Percentiles rank a stretch among this genome's conserved stretches.
Conservation (phyloP, 2,888 invertebrate genomes). For the Drepanosiphum platanoidis region DNA sequence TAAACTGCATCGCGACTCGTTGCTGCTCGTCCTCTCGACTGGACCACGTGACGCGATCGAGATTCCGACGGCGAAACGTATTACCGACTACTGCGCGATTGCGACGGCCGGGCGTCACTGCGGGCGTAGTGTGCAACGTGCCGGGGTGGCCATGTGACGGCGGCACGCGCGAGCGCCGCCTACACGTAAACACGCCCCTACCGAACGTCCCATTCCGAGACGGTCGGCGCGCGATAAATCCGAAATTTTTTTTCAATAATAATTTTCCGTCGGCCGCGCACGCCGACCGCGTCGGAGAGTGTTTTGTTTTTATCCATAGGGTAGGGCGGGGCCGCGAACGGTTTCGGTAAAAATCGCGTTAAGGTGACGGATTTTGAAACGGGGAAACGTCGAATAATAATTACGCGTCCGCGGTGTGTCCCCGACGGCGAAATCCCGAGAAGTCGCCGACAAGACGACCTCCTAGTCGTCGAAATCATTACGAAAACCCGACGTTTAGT, state of each 20-base stretch:
- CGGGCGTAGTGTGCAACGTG: conserved; percentile 1
- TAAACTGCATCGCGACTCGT: neutral
- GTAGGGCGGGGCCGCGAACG: no score
- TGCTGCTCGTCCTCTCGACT: neutral
- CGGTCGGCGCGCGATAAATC: neutral
- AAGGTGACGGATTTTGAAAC: no score
- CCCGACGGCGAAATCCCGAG: no score
- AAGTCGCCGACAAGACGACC: no score
- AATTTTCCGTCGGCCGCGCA: no score
- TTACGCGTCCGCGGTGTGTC: no score
- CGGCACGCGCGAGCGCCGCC: conserved; percentile 54
- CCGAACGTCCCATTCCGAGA: neutral
- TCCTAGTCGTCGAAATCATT: no score
- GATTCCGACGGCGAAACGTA: neutral
- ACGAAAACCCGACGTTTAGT: no score
- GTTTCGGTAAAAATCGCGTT: no score
- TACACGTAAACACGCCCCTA: conserved; percentile 58
- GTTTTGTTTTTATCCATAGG: no score
- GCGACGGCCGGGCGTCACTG: conserved; percentile 57
- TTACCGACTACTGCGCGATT: conserved; percentile 5
- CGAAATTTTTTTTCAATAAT: neutral
- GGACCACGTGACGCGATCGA: conserved; percentile 33
- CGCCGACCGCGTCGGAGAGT: no score
- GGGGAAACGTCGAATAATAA: no score
- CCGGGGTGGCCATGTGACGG: conserved; percentile 27